phyloP scores from a whole-genome alignment of 2,888 invertebrate genomes.

The Lochmaea capreae region DNA sequence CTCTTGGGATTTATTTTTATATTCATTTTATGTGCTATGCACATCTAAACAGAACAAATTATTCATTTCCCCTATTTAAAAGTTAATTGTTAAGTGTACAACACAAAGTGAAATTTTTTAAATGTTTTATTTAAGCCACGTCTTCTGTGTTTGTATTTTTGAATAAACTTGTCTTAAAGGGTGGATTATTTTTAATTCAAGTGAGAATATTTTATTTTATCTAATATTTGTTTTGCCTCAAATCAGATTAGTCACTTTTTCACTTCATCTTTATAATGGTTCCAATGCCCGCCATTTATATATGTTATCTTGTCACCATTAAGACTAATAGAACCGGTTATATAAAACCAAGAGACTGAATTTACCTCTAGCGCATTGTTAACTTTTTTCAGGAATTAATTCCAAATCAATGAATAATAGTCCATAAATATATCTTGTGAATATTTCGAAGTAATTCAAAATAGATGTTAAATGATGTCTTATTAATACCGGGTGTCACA shows the following conservation, averaged over 20 bases:
- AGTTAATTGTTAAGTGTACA: neutral
- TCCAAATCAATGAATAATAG: neutral
- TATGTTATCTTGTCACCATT: neutral
- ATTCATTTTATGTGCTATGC: neutral
- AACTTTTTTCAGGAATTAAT: neutral
- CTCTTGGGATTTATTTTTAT: neutral
- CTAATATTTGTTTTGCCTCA: too few species aligned
- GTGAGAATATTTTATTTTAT: neutral
- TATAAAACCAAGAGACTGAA: neutral
- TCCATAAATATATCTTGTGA: too few species aligned
- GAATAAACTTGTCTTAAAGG: neutral
- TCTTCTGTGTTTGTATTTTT: neutral
- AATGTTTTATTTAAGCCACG: neutral
- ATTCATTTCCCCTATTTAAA: neutral
- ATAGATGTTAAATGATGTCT: too few species aligned
- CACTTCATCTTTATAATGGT: neutral
- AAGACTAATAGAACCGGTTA: slow-evolving; percentile 5
- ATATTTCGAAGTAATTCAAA: too few species aligned
- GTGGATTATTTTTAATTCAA: neutral
- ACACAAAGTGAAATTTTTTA: neutral
- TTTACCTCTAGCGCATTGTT: neutral
- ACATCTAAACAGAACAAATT: neutral
- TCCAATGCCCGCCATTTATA: neutral
- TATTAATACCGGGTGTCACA: too few species aligned
- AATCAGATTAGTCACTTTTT: neutral